phyloP scores from a whole-genome alignment of 2,888 invertebrate species.

The Cepaea hortensis region DNA sequence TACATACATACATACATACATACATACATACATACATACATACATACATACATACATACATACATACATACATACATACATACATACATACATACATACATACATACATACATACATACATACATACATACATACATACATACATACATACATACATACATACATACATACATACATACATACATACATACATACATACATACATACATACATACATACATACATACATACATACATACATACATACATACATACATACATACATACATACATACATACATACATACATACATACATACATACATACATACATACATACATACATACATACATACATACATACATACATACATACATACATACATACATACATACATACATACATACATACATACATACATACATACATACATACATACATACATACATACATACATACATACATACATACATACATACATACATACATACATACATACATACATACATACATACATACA shows the following conservation, averaged over 20 bases:
- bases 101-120: too few relatives aligned
- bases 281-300: slow-evolving; percentile 30
- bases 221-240: slow-evolving; percentile 22
- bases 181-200: slow-evolving; percentile 30
- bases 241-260: slow-evolving; percentile 30
- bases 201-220: slow-evolving; percentile 14
- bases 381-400: slow-evolving; percentile 20
- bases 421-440: too few relatives aligned
- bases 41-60: too few relatives aligned
- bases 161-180: neutral
- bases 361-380: slow-evolving; percentile 31
- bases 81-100: too few relatives aligned
- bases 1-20: too few relatives aligned
- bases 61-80: too few relatives aligned
- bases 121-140: too few relatives aligned
- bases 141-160: too few relatives aligned
- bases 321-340: slow-evolving; percentile 30
- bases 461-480: too few relatives aligned
- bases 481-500: too few relatives aligned
- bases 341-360: slow-evolving; percentile 21
- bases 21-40: too few relatives aligned
- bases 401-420: neutral
- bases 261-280: slow-evolving; percentile 24
- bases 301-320: slow-evolving; percentile 16
- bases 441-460: too few relatives aligned